phyloP scores from a whole-genome alignment of 2,797 vertebrate genomes.

The Karalla daura region DNA sequence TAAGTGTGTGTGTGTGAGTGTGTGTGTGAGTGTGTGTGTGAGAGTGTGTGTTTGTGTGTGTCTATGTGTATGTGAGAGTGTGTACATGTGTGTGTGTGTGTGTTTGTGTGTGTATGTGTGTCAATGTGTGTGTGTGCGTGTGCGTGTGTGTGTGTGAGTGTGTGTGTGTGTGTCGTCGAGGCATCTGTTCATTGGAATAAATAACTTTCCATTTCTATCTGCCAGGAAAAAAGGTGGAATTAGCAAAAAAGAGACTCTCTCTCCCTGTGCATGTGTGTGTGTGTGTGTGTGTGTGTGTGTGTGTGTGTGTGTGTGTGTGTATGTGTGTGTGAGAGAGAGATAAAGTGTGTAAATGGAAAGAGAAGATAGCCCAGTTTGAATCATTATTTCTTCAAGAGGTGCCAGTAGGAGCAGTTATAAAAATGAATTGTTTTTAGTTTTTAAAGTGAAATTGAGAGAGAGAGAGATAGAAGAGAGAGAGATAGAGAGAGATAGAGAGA shows the following conservation, averaged over 20 bases:
- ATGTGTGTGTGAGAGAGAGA: too few species aligned
- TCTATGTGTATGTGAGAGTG: slow-evolving; percentile 10
- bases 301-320: not conserved
- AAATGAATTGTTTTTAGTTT: slow-evolving; percentile 36
- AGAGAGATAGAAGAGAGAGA: not conserved
- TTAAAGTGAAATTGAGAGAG: slow-evolving; percentile 18
- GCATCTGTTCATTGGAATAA: slow-evolving; percentile 70
- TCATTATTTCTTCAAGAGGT: slow-evolving; percentile 1
- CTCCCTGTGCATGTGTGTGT: not conserved
- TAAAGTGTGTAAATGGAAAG: slow-evolving; percentile 35
- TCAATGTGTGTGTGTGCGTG: slow-evolving; percentile 2
- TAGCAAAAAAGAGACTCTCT: slow-evolving; percentile 33
- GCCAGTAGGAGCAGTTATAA: slow-evolving; percentile 44
- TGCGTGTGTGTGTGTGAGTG: slow-evolving; percentile 18
- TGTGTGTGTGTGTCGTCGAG: slow-evolving; percentile 45
- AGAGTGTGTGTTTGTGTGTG: slow-evolving; percentile 2
- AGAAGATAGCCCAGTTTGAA: slow-evolving; percentile 13
- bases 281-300: slow-evolving; percentile 1
- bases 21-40: not conserved
- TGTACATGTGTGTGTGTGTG: not conserved
- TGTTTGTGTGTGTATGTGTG: not conserved
- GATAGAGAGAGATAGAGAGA: not conserved
- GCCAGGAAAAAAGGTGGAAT: slow-evolving; percentile 53
- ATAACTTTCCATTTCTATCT: slow-evolving; percentile 70
- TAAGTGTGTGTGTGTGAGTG: slow-evolving; percentile 7